Conservation (phyloP, 2,888 invertebrate species). For the Carabus problematicus region DNA sequence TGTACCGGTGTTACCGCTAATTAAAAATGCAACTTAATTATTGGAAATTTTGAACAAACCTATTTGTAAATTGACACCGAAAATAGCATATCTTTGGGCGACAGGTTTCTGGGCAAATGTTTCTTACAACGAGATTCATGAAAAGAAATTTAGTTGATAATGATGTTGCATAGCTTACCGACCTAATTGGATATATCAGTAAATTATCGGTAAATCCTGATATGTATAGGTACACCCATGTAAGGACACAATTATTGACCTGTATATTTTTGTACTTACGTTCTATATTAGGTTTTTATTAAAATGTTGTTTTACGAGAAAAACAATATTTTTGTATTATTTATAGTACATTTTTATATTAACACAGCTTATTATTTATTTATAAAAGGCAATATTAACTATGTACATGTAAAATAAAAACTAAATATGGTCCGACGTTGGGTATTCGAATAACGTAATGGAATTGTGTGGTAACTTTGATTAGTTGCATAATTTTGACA, state of each 20-base stretch:
- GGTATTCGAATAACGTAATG: too few relatives aligned
- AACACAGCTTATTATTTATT: conserved; percentile 31
- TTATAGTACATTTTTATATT: conserved; percentile 25
- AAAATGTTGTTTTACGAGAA: neutral
- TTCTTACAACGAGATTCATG: conserved; percentile 20
- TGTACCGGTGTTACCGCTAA: conserved; percentile 69
- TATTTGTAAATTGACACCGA: conserved; percentile 7
- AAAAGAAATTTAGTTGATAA: too few relatives aligned
- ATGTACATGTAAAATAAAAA: too few relatives aligned
- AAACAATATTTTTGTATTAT: conserved; percentile 21
- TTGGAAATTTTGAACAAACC: neutral
- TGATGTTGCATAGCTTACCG: too few relatives aligned
- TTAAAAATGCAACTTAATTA: conserved; percentile 51
- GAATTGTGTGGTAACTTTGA: too few relatives aligned
- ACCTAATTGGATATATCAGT: too few relatives aligned
- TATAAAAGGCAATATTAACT: conserved; percentile 1
- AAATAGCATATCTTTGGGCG: conserved; percentile 6
- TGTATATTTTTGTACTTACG: conserved; percentile 37
- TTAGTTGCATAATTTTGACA: too few relatives aligned
- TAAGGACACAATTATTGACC: neutral
- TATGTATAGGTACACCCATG: too few relatives aligned
- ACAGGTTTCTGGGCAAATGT: conserved; percentile 3
- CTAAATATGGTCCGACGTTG: too few relatives aligned
- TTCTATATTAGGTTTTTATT: conserved; percentile 9
- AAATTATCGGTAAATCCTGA: too few relatives aligned